Evolutionary conservation across 2,113 vertebrate species (phyloP).

Genomic region (Perca schrenkii): DNA sequence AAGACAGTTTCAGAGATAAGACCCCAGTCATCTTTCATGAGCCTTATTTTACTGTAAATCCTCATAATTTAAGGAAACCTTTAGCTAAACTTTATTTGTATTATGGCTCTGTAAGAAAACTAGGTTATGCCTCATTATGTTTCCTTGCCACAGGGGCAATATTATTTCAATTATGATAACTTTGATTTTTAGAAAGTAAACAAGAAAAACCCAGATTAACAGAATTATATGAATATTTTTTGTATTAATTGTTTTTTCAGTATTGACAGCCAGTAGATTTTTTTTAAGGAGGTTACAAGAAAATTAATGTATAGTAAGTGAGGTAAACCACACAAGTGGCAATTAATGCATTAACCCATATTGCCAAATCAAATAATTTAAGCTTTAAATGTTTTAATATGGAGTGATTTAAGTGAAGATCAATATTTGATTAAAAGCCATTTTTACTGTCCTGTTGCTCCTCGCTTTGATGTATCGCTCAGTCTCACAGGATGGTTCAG

Average conservation of each 20-base stretch:
- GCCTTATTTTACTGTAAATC: not conserved
- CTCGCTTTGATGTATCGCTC: constrained; percentile 72
- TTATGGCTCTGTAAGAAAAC: constrained; percentile 37
- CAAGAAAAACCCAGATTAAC: constrained; percentile 28
- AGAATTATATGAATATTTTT: constrained; percentile 24
- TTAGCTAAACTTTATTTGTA: constrained; percentile 5
- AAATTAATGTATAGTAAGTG: constrained; percentile 7
- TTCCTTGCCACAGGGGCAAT: constrained; percentile 30
- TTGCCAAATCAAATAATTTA: constrained; percentile 44
- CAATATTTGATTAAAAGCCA: constrained; percentile 81
- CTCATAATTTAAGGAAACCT: constrained; percentile 29
- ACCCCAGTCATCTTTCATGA: not conserved
- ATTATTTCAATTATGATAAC: constrained; percentile 22
- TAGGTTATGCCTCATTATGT: constrained; percentile 24
- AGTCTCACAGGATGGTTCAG: constrained; percentile 72
- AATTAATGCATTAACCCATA: constrained; percentile 30
- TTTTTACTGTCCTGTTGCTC: constrained; percentile 74
- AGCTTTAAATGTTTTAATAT: constrained; percentile 57
- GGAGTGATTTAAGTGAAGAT: constrained; percentile 73
- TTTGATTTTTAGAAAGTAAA: constrained; percentile 47
- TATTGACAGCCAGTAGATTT: constrained; percentile 14
- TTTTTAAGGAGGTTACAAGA: constrained; percentile 5
- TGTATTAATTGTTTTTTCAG: not conserved
- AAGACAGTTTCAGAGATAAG: constrained; percentile 19
- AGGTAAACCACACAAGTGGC: not conserved